phyloP scores from a whole-genome alignment of 2,797 vertebrate genomes.

The Hippocampus kuda region DNA sequence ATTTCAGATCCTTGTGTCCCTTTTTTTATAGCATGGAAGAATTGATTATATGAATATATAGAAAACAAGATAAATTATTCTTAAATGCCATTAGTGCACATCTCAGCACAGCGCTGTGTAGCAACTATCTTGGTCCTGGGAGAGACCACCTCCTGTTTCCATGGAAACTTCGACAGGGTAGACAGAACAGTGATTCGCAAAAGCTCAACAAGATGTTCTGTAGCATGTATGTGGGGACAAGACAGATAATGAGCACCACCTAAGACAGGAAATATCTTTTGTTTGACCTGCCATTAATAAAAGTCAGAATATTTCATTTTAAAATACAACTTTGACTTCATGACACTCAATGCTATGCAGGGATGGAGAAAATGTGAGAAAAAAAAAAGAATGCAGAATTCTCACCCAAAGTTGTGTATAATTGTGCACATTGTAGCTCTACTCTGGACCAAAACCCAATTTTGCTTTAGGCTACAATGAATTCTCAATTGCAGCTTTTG shows the following conservation, averaged over 20 bases:
- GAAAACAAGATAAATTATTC: conserved; percentile 52
- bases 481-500: not conserved
- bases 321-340: not conserved
- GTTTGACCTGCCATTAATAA: conserved; percentile 3
- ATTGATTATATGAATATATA: conserved; percentile 6
- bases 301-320: not conserved
- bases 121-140: conserved; percentile 57
- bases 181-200: conserved; percentile 41
- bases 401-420: not conserved
- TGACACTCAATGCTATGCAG: not conserved
- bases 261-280: conserved; percentile 25
- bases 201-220: conserved; percentile 32
- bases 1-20: not conserved
- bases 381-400: not conserved
- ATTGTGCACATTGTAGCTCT: not conserved
- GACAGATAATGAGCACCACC: conserved; percentile 38
- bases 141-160: conserved; percentile 69
- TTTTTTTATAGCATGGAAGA: not conserved
- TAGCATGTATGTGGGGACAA: conserved; percentile 10
- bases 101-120: conserved; percentile 55
- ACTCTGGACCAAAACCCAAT: not conserved
- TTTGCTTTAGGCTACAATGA: not conserved
- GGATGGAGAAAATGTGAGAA: not conserved
- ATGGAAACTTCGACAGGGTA: conserved; percentile 69
- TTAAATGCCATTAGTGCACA: conserved; percentile 62